Conservation (phyloP, 2,888 invertebrate genomes). For the Lissocephala sabroskyi region DNA sequence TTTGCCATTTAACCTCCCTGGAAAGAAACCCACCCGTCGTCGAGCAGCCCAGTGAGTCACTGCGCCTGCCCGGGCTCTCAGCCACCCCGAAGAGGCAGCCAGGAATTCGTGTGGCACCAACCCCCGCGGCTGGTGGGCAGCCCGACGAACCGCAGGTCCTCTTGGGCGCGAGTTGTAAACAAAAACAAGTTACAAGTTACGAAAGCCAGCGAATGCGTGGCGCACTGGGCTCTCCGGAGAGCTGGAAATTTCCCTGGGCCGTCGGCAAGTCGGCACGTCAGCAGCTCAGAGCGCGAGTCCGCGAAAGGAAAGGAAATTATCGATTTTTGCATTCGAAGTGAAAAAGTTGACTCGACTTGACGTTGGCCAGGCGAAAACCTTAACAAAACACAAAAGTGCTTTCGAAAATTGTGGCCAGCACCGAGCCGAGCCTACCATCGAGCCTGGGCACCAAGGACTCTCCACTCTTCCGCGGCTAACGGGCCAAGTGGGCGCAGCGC, state of each 20-base stretch:
- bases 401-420: too few relatives aligned
- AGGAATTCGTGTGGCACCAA: slow-evolving; percentile 5
- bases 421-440: too few relatives aligned
- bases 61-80: slow-evolving; percentile 31
- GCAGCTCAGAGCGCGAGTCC: too few relatives aligned
- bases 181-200: slow-evolving; percentile 49
- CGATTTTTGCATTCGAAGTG: slow-evolving; percentile 58
- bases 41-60: slow-evolving; percentile 7
- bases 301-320: slow-evolving; percentile 68
- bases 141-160: too few relatives aligned
- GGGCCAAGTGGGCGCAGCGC: slow-evolving; percentile 26
- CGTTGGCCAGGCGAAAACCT: slow-evolving; percentile 25
- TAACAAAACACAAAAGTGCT: too few relatives aligned
- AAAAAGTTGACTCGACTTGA: slow-evolving; percentile 69
- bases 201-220: slow-evolving; percentile 7
- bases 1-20: slow-evolving; percentile 20
- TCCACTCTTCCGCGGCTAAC: too few relatives aligned
- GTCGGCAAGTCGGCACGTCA: too few relatives aligned
- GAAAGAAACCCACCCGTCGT: too few relatives aligned
- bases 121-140: background rate
- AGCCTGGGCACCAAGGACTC: too few relatives aligned
- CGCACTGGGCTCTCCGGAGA: slow-evolving; percentile 34
- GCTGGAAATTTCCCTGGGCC: slow-evolving; percentile 40
- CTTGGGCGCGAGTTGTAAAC: slow-evolving; percentile 52
- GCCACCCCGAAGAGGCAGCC: slow-evolving; percentile 30